Conservation (phyloP, 1,140 invertebrate species). For the Epicauta chinensis region DNA sequence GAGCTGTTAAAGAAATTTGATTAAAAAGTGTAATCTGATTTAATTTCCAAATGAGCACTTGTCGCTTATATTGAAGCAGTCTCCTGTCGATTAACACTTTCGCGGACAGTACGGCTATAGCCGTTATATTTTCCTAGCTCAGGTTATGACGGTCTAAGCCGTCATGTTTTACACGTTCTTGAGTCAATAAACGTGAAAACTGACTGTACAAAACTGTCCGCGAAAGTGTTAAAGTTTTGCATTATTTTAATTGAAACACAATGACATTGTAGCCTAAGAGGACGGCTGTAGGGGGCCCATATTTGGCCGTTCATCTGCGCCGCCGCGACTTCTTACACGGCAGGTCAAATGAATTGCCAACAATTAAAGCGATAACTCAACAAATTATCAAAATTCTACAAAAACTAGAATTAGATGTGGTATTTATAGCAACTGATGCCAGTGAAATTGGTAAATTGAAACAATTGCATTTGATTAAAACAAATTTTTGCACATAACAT, state of each 20-base stretch:
- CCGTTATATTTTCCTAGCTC: too few species aligned
- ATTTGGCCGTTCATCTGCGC: conserved; percentile 75
- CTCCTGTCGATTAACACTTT: too few species aligned
- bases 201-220: too few species aligned
- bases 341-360: conserved; percentile 61
- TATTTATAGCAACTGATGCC: conserved; percentile 85
- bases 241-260: too few species aligned
- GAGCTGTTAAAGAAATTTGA: too few species aligned
- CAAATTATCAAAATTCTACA: conserved; percentile 58
- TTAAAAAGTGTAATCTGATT: too few species aligned
- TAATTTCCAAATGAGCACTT: too few species aligned
- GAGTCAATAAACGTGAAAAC: too few species aligned
- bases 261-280: conserved; percentile 44
- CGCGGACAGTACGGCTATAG: too few species aligned
- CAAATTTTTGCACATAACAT: background rate
- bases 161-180: too few species aligned
- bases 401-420: conserved; percentile 51
- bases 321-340: conserved; percentile 74
- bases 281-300: conserved; percentile 62
- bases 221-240: background rate
- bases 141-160: too few species aligned
- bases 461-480: background rate
- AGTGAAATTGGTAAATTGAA: conserved; percentile 41
- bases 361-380: conserved; percentile 32
- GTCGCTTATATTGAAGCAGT: too few species aligned